These are phyloP conservation scores for Squalus acanthias DNA, from an alignment of 2,797 vertebrate species.

Conservation along the genomic window DNA sequence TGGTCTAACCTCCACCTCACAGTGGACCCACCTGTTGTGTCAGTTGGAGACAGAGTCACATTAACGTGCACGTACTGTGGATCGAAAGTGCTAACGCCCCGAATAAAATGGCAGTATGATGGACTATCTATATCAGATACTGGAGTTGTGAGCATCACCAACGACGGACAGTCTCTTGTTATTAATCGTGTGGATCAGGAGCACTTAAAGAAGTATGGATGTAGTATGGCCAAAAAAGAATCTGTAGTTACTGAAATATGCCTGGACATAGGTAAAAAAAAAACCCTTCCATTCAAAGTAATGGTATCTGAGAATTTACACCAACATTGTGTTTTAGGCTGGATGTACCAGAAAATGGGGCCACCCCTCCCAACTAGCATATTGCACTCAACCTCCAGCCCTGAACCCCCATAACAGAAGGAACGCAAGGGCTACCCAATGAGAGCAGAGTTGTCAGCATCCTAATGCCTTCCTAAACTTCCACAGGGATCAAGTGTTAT, in stretches of 20 bases:
- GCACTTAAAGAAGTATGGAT: conserved; percentile 31
- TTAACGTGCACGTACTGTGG: conserved; percentile 29
- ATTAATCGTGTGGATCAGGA: conserved; percentile 34
- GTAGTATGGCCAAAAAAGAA: conserved; percentile 30
- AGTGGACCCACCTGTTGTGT: background rate
- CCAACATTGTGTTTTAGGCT: background rate
- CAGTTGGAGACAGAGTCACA: conserved; percentile 18
- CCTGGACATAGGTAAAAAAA: conserved; percentile 27
- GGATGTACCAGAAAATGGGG: background rate
- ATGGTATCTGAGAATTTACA: background rate
- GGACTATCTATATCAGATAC: conserved; percentile 19
- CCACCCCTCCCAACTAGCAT: background rate
- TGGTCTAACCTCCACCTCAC: conserved; percentile 22
- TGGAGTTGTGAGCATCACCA: conserved; percentile 26
- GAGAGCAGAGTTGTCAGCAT: background rate
- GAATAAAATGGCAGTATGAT: conserved; percentile 34
- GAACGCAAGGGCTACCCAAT: background rate
- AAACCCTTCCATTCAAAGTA: background rate
- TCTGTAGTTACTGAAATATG: conserved; percentile 18
- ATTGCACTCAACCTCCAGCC: background rate
- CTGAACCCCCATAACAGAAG: background rate
- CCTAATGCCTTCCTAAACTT: background rate
- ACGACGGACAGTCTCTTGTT: conserved; percentile 12
- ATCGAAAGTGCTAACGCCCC: background rate
- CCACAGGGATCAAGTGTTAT: background rate